A percentile compares a stretch with the other conserved stretches of the same genome.
phyloP scores from a whole-genome alignment of 1,140 invertebrate species.

The Gonioctena quinquepunctata region DNA sequence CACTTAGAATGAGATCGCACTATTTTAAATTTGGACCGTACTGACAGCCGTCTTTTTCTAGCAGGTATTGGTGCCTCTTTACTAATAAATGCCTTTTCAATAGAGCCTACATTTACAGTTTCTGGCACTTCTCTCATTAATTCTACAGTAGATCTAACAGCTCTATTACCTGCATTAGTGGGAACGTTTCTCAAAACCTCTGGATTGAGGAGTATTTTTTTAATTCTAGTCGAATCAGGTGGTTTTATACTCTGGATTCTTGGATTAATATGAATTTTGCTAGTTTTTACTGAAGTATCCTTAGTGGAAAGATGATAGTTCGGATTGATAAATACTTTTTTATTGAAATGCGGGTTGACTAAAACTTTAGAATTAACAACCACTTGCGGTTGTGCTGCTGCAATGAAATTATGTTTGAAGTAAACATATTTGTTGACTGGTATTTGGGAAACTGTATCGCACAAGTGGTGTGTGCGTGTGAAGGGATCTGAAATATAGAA shows the following conservation, averaged over 20 bases:
- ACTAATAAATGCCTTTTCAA: too few species aligned
- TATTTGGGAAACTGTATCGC: not conserved
- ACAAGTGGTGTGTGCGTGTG: not conserved
- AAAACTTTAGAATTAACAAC: slow-evolving; percentile 37
- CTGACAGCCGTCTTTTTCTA: slow-evolving; percentile 31
- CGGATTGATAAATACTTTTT: slow-evolving; percentile 49
- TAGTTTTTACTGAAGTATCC: not conserved
- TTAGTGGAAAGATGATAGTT: slow-evolving; percentile 32
- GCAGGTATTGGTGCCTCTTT: slow-evolving; percentile 11
- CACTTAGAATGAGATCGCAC: slow-evolving; percentile 12
- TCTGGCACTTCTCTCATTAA: not conserved
- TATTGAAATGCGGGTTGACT: slow-evolving; percentile 48
- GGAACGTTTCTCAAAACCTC: slow-evolving; percentile 28
- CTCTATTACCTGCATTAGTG: too few species aligned
- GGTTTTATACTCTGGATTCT: slow-evolving; percentile 15
- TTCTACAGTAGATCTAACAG: slow-evolving; percentile 19
- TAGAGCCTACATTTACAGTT: not conserved
- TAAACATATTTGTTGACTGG: slow-evolving; percentile 28
- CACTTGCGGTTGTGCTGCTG: not conserved
- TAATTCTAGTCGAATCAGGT: not conserved
- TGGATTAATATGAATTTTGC: slow-evolving; percentile 36
- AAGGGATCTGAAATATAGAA: not conserved
- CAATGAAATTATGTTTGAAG: slow-evolving; percentile 35
- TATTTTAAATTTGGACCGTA: slow-evolving; percentile 44
- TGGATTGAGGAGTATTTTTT: slow-evolving; percentile 39